Evolutionary conservation across 1,140 invertebrate species (phyloP).

Genomic region (Campodea augens): DNA sequence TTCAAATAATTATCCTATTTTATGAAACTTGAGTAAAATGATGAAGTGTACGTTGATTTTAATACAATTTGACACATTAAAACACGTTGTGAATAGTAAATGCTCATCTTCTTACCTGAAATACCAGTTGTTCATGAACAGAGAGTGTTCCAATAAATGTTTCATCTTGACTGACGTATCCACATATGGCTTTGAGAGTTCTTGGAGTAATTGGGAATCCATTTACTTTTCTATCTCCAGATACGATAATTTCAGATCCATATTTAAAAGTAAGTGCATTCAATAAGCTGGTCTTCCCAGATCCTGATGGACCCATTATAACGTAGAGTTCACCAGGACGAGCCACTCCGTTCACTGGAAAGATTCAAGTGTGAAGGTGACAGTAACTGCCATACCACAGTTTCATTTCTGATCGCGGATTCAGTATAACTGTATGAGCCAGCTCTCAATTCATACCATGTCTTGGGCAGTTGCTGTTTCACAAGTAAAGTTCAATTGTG

Average conservation of each 20-base stretch:
- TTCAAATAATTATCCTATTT: too few species aligned
- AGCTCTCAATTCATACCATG: too few species aligned
- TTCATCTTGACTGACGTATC: constrained; percentile 91
- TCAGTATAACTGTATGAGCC: too few species aligned
- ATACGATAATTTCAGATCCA: constrained; percentile 43
- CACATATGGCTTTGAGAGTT: constrained; percentile 54
- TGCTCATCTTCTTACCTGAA: constrained; percentile 58
- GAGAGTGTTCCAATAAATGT: constrained; percentile 86
- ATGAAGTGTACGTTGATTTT: too few species aligned
- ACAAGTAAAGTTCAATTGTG: too few species aligned
- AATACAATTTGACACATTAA: too few species aligned
- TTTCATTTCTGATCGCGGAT: too few species aligned
- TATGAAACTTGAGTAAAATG: too few species aligned
- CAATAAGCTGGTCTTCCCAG: constrained; percentile 87
- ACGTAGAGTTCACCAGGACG: constrained; percentile 76
- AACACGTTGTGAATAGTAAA: too few species aligned
- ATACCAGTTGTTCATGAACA: constrained; percentile 71
- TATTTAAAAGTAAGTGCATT: constrained; percentile 71
- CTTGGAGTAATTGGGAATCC: constrained; percentile 40
- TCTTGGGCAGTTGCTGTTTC: too few species aligned
- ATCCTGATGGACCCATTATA: constrained; percentile 84
- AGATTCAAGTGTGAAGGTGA: too few species aligned
- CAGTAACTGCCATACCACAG: too few species aligned
- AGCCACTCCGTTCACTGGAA: constrained; percentile 63
- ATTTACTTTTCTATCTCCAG: constrained; percentile 51